These are phyloP conservation scores for Catharus fuscescens DNA, from an alignment of 2,113 vertebrate genomes.

Conservation along the genomic window DNA sequence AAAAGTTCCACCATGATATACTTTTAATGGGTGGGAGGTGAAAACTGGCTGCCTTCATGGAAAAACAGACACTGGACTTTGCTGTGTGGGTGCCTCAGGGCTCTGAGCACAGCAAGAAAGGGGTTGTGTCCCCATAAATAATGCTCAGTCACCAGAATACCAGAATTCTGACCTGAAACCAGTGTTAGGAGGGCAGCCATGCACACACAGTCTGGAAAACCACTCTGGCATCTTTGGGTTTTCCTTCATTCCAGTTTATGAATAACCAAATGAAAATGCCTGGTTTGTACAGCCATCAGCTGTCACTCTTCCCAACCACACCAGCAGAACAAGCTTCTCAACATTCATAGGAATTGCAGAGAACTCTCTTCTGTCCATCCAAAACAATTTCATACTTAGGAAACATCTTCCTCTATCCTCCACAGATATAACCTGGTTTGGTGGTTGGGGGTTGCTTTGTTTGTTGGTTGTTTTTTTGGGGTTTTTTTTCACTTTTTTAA, in stretches of 20 bases:
- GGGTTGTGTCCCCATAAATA: neutral
- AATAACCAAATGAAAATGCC: neutral
- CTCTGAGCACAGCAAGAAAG: neutral
- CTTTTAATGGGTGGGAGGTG: neutral
- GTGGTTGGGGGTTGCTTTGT: fast-evolving
- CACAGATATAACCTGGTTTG: neutral
- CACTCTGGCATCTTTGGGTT: neutral
- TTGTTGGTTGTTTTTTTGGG: neutral
- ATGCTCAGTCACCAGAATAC: neutral
- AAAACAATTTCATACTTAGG: neutral
- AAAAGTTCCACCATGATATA: neutral
- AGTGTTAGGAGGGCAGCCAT: neutral
- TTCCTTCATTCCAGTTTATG: neutral
- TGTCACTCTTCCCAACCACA: neutral
- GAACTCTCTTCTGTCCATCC: neutral
- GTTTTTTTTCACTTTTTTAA: neutral
- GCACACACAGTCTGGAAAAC: neutral
- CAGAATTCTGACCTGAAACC: neutral
- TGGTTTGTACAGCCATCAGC: neutral
- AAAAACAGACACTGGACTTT: neutral
- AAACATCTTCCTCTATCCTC: neutral
- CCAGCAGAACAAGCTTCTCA: neutral
- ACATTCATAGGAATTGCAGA: neutral
- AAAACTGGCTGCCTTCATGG: neutral
- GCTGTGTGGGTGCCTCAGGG: neutral